Conservation (phyloP, 2,888 invertebrate species). For the Agrochola litura region DNA sequence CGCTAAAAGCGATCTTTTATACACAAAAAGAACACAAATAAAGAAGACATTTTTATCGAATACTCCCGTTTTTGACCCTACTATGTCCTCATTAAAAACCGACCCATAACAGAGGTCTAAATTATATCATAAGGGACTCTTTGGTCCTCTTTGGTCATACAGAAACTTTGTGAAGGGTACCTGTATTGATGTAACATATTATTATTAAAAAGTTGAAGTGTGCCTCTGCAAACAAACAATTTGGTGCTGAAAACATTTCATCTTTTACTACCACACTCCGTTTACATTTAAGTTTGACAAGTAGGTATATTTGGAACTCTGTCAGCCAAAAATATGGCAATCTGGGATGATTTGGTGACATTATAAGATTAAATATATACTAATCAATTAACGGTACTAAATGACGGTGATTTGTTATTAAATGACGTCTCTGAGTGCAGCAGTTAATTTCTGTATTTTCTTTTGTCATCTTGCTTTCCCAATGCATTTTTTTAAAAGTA, state of each 20-base stretch:
- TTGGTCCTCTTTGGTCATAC: background rate
- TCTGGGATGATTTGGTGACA: background rate
- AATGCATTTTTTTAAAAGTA: too few species aligned
- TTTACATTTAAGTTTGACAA: background rate
- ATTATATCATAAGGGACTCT: slow-evolving; percentile 16
- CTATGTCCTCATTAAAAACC: slow-evolving; percentile 16
- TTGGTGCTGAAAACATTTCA: background rate
- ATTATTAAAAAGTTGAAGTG: background rate
- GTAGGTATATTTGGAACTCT: background rate
- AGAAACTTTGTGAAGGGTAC: background rate
- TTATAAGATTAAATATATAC: background rate
- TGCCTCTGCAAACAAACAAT: background rate
- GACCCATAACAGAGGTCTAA: slow-evolving; percentile 11
- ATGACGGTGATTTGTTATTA: background rate
- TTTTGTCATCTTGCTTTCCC: background rate
- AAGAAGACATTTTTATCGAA: background rate
- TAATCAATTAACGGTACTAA: too few species aligned
- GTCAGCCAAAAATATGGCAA: background rate
- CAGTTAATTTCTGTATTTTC: background rate
- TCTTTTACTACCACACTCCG: background rate
- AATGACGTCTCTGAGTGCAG: background rate
- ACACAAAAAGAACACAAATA: background rate
- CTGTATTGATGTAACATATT: background rate
- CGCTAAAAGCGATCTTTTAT: background rate
- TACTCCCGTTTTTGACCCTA: background rate